Evolutionary conservation across 1,140 invertebrate species (phyloP), one percentile per base, ranked within the genome.

Genomic region (Drusus annulatus): DNA sequence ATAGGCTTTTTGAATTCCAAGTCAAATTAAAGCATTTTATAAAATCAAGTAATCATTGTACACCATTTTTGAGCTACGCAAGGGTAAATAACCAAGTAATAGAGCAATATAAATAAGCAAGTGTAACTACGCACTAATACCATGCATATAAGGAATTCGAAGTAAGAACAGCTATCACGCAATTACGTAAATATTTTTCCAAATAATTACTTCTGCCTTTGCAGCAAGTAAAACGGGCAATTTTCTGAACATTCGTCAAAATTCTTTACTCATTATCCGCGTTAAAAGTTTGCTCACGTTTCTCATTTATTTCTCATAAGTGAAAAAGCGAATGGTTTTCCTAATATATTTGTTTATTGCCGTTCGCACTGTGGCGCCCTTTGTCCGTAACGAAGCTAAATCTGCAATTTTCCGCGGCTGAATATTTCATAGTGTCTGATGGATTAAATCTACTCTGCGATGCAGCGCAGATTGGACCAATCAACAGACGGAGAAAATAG

Each of bases 261-360:
- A 65, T 65, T 31, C 62, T n/a, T 65, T 15, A 17, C 62, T n/a
- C 62, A 28, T 65, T 60, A 23, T 15, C n/a, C 23, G 13, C 13
- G 62, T 65, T 65, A 31, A 65, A 65, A 65, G 25, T 65, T 65
- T 6, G n/a, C 62, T 65, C 62, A 65, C 62, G 62, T n/a, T 60
- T 60, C 15, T n/a, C 21, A 15, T 52, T 13, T 10, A 19, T 23
- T 23, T 71, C 54, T 71, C 45, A 71, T 71, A 50, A 71, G 50
- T 28, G 36, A 25, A 25, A 36, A 17, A 51, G 68, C 68, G 51
- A 52, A 71, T 15, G 8, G 10, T 31, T 45, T 68, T 19, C 31
- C 16, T 21, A 31, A 50, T 17, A 68, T 23, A 23, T 71, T 71
- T 69, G 36, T 51, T 45, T 69, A 50, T 50, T 51, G 45, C 50